A percentile compares a stretch with the other conserved stretches of the same genome.
Conservation (phyloP, 2,888 invertebrate genomes). For the Hetaerina titia region DNA sequence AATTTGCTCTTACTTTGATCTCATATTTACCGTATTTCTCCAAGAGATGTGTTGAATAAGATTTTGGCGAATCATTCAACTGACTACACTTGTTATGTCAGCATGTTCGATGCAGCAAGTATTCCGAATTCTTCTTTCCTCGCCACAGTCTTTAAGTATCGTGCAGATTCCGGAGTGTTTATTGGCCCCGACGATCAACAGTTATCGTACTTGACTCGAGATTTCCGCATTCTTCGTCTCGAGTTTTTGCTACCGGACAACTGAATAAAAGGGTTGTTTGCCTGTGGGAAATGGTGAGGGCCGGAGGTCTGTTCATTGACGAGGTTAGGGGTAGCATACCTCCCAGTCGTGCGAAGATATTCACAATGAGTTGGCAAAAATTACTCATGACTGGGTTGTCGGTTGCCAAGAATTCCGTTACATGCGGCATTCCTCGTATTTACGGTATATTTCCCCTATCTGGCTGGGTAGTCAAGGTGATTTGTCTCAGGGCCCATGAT, state of each 20-base stretch:
- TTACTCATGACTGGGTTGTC: background rate
- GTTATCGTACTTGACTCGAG: background rate
- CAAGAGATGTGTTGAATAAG: too few species aligned
- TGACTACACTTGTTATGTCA: too few species aligned
- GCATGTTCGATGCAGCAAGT: too few species aligned
- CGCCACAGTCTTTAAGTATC: background rate
- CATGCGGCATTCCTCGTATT: constrained; percentile 22
- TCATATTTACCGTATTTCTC: too few species aligned
- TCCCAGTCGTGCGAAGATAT: background rate
- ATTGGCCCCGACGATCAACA: constrained; percentile 6
- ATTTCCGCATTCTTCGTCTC: background rate
- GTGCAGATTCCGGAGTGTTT: background rate
- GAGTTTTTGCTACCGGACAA: background rate
- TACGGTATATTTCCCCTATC: background rate
- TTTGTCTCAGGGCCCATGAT: background rate
- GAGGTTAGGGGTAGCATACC: constrained; percentile 7
- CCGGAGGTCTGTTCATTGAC: background rate
- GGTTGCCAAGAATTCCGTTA: constrained; percentile 2
- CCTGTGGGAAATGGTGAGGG: background rate
- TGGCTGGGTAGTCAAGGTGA: background rate
- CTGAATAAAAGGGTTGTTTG: background rate
- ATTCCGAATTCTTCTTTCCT: background rate
- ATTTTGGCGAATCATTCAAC: too few species aligned
- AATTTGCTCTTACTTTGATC: too few species aligned
- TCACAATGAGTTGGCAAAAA: constrained; percentile 27